Evolutionary conservation across 2,888 invertebrate genomes (phyloP).

Genomic region (Andrena hattorfiana): DNA sequence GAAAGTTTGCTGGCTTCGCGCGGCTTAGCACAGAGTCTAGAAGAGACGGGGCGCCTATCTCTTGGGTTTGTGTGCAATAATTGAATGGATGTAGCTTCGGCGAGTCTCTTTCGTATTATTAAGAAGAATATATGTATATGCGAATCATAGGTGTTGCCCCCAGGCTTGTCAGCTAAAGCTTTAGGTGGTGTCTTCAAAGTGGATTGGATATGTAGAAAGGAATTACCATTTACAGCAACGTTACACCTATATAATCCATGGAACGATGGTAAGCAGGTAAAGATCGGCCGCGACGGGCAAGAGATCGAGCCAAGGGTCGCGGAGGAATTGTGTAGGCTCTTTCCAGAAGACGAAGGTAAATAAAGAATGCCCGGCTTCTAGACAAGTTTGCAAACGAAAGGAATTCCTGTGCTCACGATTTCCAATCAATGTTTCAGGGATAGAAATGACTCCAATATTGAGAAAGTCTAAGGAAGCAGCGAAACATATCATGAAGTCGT

Average conservation of each 20-base stretch:
- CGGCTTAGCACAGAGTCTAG: slow-evolving; percentile 95
- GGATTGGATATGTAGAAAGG: slow-evolving; percentile 98
- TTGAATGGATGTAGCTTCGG: not conserved
- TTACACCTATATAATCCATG: slow-evolving; percentile 98
- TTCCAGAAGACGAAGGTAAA: slow-evolving; percentile 95
- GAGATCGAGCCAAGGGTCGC: slow-evolving; percentile 98
- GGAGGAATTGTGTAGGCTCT: slow-evolving; percentile 96
- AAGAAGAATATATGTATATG: slow-evolving; percentile 5
- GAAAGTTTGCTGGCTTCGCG: slow-evolving; percentile 97
- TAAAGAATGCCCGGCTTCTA: slow-evolving; percentile 3
- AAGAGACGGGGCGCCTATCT: slow-evolving; percentile 94
- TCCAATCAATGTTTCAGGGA: slow-evolving; percentile 80
- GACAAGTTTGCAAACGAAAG: not conserved
- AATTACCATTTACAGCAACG: slow-evolving; percentile 96
- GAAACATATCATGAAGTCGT: slow-evolving; percentile 87
- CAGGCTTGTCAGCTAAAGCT: slow-evolving; percentile 96
- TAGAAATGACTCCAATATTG: slow-evolving; percentile 95
- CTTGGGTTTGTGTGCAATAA: slow-evolving; percentile 89
- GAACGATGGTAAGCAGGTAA: slow-evolving; percentile 99
- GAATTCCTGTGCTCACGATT: not conserved
- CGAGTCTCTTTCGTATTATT: slow-evolving; percentile 2
- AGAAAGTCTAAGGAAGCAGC: slow-evolving; percentile 94
- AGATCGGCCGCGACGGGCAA: slow-evolving; percentile 99
- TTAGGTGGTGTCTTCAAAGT: slow-evolving; percentile 98
- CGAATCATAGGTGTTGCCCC: slow-evolving; percentile 89